Conservation (phyloP, 2,113 vertebrate species). For the Protomyctophum bolini region DNA sequence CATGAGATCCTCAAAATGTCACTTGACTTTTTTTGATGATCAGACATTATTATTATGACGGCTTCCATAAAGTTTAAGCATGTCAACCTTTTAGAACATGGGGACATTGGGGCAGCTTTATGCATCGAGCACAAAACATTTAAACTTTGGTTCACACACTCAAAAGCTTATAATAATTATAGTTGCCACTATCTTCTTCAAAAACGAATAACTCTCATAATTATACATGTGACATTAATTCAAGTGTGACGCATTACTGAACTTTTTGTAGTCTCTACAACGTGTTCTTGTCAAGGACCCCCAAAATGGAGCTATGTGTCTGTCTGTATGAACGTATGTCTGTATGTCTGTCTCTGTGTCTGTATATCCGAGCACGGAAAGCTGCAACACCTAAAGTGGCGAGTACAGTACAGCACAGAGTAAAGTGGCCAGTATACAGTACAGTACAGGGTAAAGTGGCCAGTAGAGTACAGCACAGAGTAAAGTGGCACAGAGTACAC, state of each 20-base stretch:
- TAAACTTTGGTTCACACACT: conserved; percentile 38
- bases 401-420: too few species aligned
- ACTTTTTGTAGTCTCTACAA: conserved; percentile 6
- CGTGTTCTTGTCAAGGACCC: too few species aligned
- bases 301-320: too few species aligned
- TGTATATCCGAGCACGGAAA: too few species aligned
- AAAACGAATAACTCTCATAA: neutral
- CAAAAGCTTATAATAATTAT: conserved; percentile 18
- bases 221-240: conserved; percentile 1
- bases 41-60: conserved; percentile 63
- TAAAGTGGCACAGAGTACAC: too few species aligned
- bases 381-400: too few species aligned
- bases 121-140: conserved; percentile 49
- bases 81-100: conserved; percentile 58
- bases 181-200: neutral
- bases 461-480: too few species aligned
- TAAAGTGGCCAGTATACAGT: too few species aligned
- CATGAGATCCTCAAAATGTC: conserved; percentile 58
- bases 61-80: conserved; percentile 66
- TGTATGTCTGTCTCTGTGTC: too few species aligned
- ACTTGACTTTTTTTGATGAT: conserved; percentile 60
- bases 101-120: conserved; percentile 21
- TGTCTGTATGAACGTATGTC: too few species aligned
- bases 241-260: neutral
- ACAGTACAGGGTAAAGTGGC: too few species aligned